Evolutionary conservation across 2,888 invertebrate genomes (phyloP).

Genomic region (Heliconius cydno): DNA sequence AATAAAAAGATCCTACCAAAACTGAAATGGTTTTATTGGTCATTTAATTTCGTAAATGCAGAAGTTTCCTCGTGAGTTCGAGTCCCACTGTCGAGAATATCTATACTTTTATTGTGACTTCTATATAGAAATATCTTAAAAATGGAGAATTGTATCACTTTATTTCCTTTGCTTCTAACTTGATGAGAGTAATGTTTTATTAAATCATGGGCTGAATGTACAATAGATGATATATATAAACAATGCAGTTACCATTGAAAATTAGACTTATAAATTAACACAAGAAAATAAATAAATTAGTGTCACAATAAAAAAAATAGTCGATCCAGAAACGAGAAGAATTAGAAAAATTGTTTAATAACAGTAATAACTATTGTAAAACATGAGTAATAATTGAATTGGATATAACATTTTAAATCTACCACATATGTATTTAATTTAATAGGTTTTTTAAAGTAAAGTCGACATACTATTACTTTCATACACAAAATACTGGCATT

Average conservation of each 20-base stretch:
- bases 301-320: not conserved
- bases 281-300: not conserved
- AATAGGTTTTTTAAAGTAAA: not conserved
- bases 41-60: not conserved
- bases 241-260: not conserved
- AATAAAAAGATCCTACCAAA: not conserved
- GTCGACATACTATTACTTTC: slow-evolving; percentile 31
- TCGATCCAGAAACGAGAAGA: not conserved
- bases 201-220: not conserved
- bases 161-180: not conserved
- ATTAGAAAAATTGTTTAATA: not conserved
- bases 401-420: not conserved
- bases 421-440: not conserved
- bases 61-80: not conserved
- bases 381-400: not conserved
- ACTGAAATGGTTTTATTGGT: not conserved
- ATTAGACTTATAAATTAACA: not conserved
- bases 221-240: not conserved
- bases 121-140: too few species aligned
- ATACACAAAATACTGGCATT: slow-evolving; percentile 53
- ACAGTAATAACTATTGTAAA: not conserved
- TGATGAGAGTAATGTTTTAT: not conserved
- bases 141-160: not conserved
- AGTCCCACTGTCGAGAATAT: not conserved
- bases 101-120: not conserved